phyloP scores from a whole-genome alignment of 2,888 invertebrate species.

The Baccha elongata region DNA sequence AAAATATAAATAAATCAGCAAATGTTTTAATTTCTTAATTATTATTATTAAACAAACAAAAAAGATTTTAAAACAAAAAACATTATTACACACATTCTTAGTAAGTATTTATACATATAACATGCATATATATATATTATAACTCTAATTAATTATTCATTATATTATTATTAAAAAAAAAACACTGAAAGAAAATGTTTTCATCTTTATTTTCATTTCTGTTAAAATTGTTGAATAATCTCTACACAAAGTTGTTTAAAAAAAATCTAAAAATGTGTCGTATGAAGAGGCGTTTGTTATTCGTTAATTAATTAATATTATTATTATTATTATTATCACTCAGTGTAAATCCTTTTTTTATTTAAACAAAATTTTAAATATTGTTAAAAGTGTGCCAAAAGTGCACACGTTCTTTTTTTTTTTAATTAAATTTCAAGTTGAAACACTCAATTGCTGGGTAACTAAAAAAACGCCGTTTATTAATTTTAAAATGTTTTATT shows the following conservation, averaged over 20 bases:
- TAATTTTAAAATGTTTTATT: slow-evolving; percentile 3
- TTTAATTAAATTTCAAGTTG: slow-evolving; percentile 19
- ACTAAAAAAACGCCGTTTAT: slow-evolving; percentile 6
- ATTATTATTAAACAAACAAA: slow-evolving; percentile 26
- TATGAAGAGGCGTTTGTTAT: slow-evolving; percentile 23
- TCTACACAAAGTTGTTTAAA: slow-evolving; percentile 64
- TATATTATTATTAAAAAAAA: slow-evolving; percentile 45
- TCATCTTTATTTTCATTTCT: slow-evolving; percentile 36
- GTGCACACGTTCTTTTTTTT: slow-evolving; percentile 7
- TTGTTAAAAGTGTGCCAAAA: slow-evolving; percentile 30
- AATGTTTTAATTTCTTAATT: slow-evolving; percentile 61
- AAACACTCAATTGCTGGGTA: not conserved
- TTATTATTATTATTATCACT: slow-evolving; percentile 10
- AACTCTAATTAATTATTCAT: slow-evolving; percentile 67
- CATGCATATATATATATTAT: slow-evolving; percentile 66
- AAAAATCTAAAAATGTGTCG: slow-evolving; percentile 24
- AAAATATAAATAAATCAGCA: slow-evolving; percentile 31
- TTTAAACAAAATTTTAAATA: slow-evolving; percentile 37
- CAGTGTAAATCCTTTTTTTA: not conserved
- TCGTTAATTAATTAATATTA: slow-evolving; percentile 30
- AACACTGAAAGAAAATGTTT: slow-evolving; percentile 42
- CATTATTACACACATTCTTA: slow-evolving; percentile 72
- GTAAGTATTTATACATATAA: slow-evolving; percentile 69
- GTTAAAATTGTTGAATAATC: slow-evolving; percentile 40
- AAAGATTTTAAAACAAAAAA: too few species aligned